Conservation (phyloP, 2,797 vertebrate genomes). For the Crenichthys baileyi region DNA sequence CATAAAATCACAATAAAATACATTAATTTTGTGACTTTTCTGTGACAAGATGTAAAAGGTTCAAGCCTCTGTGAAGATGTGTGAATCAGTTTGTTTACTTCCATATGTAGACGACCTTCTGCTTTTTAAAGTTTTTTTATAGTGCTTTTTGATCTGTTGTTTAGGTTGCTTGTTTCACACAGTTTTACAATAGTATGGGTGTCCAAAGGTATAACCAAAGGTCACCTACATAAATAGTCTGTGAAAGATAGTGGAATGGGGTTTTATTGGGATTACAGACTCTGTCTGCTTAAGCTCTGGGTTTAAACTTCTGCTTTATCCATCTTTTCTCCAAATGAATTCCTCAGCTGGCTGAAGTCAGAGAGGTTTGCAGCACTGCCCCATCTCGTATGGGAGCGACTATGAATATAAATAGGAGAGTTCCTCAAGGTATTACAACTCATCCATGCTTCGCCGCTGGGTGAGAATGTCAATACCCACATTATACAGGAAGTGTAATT, state of each 20-base stretch:
- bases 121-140: conserved; percentile 41
- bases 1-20: neutral
- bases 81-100: neutral
- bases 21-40: neutral
- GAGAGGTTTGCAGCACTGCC: conserved; percentile 71
- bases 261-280: conserved; percentile 64
- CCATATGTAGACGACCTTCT: conserved; percentile 7
- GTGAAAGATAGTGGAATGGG: conserved; percentile 54
- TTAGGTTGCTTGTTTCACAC: conserved; percentile 65
- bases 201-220: conserved; percentile 49
- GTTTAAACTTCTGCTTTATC: conserved; percentile 74
- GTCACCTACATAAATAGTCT: conserved; percentile 58
- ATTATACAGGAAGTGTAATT: conserved; percentile 61
- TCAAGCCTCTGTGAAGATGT: neutral
- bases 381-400: conserved; percentile 67
- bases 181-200: conserved; percentile 40
- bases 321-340: conserved; percentile 59
- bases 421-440: conserved; percentile 70
- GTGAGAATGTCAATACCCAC: conserved; percentile 72
- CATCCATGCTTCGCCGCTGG: conserved; percentile 59
- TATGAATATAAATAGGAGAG: conserved; percentile 75
- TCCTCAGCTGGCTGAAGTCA: conserved; percentile 56
- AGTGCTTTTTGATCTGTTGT: conserved; percentile 42
- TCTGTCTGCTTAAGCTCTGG: conserved; percentile 57
- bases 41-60: neutral